A percentile compares a stretch with the other conserved stretches of the same genome.
These are phyloP conservation scores for Callimorpha dominula DNA, from an alignment of 2,888 invertebrate genomes.

Conservation along the genomic window DNA sequence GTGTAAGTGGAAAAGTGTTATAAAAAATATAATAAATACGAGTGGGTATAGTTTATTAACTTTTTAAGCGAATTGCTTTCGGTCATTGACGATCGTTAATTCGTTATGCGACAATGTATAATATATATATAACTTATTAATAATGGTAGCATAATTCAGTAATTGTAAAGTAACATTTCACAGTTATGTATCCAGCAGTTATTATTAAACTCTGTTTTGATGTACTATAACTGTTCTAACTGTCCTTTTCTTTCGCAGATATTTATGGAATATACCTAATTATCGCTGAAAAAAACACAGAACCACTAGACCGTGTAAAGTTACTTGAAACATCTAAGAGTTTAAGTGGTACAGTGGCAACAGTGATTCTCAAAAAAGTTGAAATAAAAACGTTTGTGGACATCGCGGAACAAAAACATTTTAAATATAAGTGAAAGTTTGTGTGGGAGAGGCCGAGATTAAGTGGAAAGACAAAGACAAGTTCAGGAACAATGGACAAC, in stretches of 20 bases:
- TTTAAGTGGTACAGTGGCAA: slow-evolving; percentile 48
- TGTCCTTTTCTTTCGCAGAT: slow-evolving; percentile 36
- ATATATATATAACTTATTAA: neutral
- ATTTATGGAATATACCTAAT: neutral
- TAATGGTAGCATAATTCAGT: neutral
- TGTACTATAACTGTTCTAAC: neutral
- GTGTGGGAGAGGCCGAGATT: slow-evolving; percentile 73
- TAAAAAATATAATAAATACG: neutral
- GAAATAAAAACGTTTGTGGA: slow-evolving; percentile 47
- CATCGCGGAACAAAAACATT: slow-evolving; percentile 54
- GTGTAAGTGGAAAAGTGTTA: neutral
- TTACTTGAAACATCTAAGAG: slow-evolving; percentile 43
- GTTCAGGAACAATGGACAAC: slow-evolving; percentile 79
- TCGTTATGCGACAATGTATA: neutral
- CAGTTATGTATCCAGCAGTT: neutral
- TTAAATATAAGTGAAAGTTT: slow-evolving; percentile 81
- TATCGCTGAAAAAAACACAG: slow-evolving; percentile 8
- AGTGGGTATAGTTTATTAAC: neutral
- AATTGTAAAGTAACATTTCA: neutral
- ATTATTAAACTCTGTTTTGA: neutral
- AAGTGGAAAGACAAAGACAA: slow-evolving; percentile 69
- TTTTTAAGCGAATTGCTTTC: neutral
- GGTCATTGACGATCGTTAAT: neutral
- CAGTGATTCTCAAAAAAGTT: slow-evolving; percentile 49
- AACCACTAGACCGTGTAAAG: slow-evolving; percentile 48